Base-by-base conservation (phyloP, 2,113 vertebrate genomes). In the Capreolus pygargus region DNA sequence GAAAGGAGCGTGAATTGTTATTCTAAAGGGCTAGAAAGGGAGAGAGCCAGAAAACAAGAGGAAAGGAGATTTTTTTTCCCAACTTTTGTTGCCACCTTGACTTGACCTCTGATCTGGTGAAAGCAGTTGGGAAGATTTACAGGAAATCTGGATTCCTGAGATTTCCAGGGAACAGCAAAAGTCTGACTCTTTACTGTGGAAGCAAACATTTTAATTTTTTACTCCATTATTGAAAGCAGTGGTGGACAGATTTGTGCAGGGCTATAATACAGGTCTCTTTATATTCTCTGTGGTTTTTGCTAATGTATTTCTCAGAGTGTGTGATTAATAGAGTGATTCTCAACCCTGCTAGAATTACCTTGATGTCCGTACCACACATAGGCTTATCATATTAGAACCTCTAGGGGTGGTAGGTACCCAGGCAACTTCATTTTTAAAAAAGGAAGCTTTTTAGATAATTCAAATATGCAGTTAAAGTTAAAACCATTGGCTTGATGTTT, bases 91-190 rank as follows among this genome's bases (percentile, higher is more conserved):
- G 55, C 67, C 52, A 92, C 76, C 94, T 94, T 85, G 47, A 94
- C 60, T 52, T 64, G 50, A 93, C 67, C 86, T 91, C 95, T 94
- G 90, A 91, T 78, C 57, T 92, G 86, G 30, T 64, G 78, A 94
- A 74, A 87, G 45, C 52, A 57, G 13, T 43, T 97, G 88, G 84
- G 85, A 89, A 95, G 64, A 95, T 90, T 97, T 92, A 94, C 28
- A 87, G 91, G 87, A 96, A 97, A 92, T 87, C 39, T 88, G 64
- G 85, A 96, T 97, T 95, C 64, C 95, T 92, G 45, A 96, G 74
- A 95, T 95, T 95, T 96, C 90, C 39, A 76, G 87, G 84, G 74
- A 96, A 91, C 12, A 67, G n/a, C 58, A 58, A 82, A 87, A 64
- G 52, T 95, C 67, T 97, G 47, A 88, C 58, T 88, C 83, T 55